Conservation (phyloP, 1,140 invertebrate genomes). For the Drosophila parvula region DNA sequence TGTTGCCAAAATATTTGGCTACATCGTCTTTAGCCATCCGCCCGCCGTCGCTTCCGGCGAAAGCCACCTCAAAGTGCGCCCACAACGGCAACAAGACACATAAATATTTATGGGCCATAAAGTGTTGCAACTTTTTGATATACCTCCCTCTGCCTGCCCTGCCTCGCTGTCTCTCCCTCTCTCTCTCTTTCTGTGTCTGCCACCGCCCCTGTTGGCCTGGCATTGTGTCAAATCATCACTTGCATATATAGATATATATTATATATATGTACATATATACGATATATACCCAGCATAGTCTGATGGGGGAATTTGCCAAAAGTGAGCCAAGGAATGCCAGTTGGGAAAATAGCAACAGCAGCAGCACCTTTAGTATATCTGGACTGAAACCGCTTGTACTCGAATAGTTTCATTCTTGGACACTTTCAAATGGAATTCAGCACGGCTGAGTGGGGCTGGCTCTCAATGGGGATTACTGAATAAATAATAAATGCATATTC, state of each 20-base stretch:
- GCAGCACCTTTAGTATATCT: background rate
- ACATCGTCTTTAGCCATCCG: slow-evolving; percentile 35
- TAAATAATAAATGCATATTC: background rate
- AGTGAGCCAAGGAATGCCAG: slow-evolving; percentile 21
- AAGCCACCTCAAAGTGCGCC: slow-evolving; percentile 41
- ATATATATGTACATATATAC: background rate
- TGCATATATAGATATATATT: slow-evolving; percentile 9
- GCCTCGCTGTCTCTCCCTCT: no score
- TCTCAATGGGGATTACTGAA: background rate
- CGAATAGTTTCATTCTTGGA: slow-evolving; percentile 5
- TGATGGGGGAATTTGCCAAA: slow-evolving; percentile 14
- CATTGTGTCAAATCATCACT: slow-evolving; percentile 47
- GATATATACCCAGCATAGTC: no score
- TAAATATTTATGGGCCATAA: slow-evolving; percentile 81
- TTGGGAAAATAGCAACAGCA: background rate
- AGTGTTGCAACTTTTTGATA: slow-evolving; percentile 79
- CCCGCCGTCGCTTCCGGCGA: no score
- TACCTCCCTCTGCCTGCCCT: slow-evolving; percentile 53
- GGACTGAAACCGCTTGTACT: background rate
- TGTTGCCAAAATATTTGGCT: slow-evolving; percentile 74
- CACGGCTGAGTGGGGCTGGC: background rate
- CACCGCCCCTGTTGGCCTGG: slow-evolving; percentile 6
- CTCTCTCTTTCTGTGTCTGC: background rate
- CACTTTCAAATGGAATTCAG: slow-evolving; percentile 1
- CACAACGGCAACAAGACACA: slow-evolving; percentile 56